Percentiles rank a stretch among this genome's conserved stretches.
Conservation (phyloP, 2,113 vertebrate species). For the Hystrix brachyura region DNA sequence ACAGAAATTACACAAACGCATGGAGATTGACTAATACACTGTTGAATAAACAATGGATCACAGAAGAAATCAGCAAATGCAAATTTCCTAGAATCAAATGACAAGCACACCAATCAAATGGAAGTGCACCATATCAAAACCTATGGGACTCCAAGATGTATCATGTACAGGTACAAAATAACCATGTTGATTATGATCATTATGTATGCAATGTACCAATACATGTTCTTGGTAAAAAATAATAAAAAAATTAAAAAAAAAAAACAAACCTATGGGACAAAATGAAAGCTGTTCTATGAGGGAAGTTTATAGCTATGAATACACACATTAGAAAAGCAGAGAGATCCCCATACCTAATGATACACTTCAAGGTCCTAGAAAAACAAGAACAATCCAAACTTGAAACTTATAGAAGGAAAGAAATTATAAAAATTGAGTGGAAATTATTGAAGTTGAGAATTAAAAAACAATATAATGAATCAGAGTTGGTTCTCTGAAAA, state of each 20-base stretch:
- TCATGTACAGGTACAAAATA: too few relatives aligned
- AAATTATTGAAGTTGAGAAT: not conserved
- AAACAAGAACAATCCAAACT: not conserved
- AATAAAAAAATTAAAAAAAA: too few relatives aligned
- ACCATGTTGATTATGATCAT: too few relatives aligned
- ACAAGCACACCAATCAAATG: too few relatives aligned
- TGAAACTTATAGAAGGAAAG: not conserved
- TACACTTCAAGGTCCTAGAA: not conserved
- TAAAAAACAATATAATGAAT: not conserved
- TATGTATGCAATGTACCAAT: too few relatives aligned
- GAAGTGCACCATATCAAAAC: not conserved
- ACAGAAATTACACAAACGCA: not conserved
- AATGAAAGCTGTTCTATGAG: not conserved
- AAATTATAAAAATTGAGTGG: not conserved
- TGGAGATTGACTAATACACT: not conserved
- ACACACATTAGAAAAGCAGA: not conserved
- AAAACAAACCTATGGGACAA: not conserved
- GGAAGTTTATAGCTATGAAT: not conserved
- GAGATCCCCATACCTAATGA: not conserved
- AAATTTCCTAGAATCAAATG: not conserved
- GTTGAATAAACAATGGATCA: not conserved
- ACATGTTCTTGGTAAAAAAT: too few relatives aligned
- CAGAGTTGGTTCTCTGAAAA: not conserved
- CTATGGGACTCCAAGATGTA: too few relatives aligned
- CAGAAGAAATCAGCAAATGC: not conserved